These are phyloP conservation scores for Fragum whitleyi DNA, from an alignment of 2,888 invertebrate genomes.

Conservation along the genomic window DNA sequence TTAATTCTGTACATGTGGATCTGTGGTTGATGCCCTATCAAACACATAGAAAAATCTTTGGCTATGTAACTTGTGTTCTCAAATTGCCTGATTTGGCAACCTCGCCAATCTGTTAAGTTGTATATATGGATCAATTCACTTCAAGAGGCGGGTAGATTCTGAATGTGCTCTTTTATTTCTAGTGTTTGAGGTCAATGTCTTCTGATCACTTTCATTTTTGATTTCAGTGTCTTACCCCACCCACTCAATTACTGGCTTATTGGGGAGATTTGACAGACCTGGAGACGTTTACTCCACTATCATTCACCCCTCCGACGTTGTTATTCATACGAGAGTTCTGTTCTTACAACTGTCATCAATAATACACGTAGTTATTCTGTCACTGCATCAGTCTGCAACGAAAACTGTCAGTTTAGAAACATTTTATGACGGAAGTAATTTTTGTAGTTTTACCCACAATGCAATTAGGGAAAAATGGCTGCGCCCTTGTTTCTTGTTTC, in stretches of 20 bases:
- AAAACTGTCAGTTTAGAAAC: conserved; percentile 51
- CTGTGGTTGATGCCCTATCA: too few relatives aligned
- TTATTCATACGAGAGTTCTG: conserved; percentile 82
- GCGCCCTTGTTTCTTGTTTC: conserved; percentile 48
- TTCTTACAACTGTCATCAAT: conserved; percentile 21
- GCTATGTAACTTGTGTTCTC: too few relatives aligned
- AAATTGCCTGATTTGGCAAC: too few relatives aligned
- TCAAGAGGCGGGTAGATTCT: too few relatives aligned
- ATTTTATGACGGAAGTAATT: conserved; percentile 45
- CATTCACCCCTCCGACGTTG: conserved; percentile 75
- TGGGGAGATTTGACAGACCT: conserved; percentile 68
- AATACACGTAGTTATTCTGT: not conserved
- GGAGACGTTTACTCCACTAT: conserved; percentile 82
- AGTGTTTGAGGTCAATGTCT: too few relatives aligned
- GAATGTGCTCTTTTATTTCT: too few relatives aligned
- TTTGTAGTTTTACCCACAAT: conserved; percentile 34
- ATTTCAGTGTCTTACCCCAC: conserved; percentile 42
- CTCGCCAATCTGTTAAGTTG: too few relatives aligned
- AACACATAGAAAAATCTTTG: too few relatives aligned
- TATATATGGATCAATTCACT: too few relatives aligned
- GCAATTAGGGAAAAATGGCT: conserved; percentile 51
- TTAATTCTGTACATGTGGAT: too few relatives aligned
- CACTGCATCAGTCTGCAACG: not conserved
- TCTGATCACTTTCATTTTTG: conserved; percentile 10
- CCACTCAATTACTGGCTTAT: conserved; percentile 30